phyloP scores from a whole-genome alignment of 2,797 vertebrate species.

The Eupleurogrammus muticus region DNA sequence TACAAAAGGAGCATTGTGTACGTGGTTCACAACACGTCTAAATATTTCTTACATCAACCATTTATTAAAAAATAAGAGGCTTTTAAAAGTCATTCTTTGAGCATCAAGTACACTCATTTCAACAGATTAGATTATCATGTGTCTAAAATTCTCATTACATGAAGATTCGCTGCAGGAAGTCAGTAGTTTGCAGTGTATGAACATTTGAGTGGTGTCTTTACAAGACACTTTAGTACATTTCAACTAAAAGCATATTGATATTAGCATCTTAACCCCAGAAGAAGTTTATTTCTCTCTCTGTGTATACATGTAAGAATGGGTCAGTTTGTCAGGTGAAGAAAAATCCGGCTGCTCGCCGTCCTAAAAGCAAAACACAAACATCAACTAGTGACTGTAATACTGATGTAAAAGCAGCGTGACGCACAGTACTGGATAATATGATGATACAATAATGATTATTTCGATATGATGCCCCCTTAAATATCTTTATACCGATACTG shows the following conservation, averaged over 20 bases:
- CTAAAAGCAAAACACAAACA: conserved; percentile 39
- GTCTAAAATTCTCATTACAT: conserved; percentile 45
- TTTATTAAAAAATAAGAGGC: conserved; percentile 71
- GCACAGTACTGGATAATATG: neutral
- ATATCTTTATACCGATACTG: too few species aligned
- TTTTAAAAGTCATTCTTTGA: conserved; percentile 62
- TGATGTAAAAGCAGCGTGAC: conserved; percentile 17
- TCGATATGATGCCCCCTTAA: too few species aligned
- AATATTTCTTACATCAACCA: conserved; percentile 70
- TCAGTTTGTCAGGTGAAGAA: conserved; percentile 18
- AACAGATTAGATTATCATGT: conserved; percentile 32
- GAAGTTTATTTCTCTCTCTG: conserved; percentile 24
- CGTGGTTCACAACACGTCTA: conserved; percentile 69
- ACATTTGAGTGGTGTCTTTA: conserved; percentile 56
- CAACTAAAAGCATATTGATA: conserved; percentile 32
- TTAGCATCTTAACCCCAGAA: conserved; percentile 19
- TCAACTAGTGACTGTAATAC: conserved; percentile 25
- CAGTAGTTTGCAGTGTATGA: conserved; percentile 38
- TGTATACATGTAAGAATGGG: conserved; percentile 25
- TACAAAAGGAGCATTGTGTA: conserved; percentile 74
- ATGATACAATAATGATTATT: too few species aligned
- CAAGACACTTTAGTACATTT: conserved; percentile 39
- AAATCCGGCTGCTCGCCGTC: neutral
- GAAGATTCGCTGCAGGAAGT: conserved; percentile 42
- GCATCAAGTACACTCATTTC: conserved; percentile 56